Base-by-base conservation (phyloP, 2,888 invertebrate genomes). In the Thera obeliscata region DNA sequence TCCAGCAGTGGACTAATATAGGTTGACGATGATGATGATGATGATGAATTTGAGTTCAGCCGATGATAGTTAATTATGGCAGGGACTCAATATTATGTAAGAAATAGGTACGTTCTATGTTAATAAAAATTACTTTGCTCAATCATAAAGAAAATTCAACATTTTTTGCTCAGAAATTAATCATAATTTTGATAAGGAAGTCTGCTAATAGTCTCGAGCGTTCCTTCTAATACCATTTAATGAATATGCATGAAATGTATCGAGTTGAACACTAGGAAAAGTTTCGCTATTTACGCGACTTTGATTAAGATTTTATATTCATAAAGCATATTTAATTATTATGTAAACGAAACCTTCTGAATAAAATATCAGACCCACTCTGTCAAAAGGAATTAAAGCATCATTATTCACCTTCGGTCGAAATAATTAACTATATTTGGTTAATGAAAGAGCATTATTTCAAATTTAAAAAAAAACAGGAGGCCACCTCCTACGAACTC, bases 251-350 rank as follows among this genome's bases (percentile, higher is more conserved):
- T 81, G 84, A 86, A 87, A 87, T 88, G 87, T 88, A 89, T 90
- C 84, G 85, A 87, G 87, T 84, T 84, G 87, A 87, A 88, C 85
- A 88, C 84, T 87, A 87, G 81, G 84, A 89, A 89, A 90, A 92
- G 87, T 92, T 91, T 80, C 77, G 82, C 82, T 90, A 87, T 91
- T 91, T 89, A 86, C 84, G 81, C 84, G 86, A 89, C 87, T 91
- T 89, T 87, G 86, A 87, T 86, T 85, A 87, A 85, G 85, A 89
- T 81, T 92, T 92, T 88, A 86, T 91, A 93, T 93, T 93, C 93
- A 93, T 90, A 90, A 91, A 89, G 87, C 86, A 89, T 86, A 85
- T 93, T 91, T 93, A 92, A 93, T 93, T 93, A 93, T 89, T 90
- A 93, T 93, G 92, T 89, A 89, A 93, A 93, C 90, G 91, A 91